Conservation (phyloP, 2,113 vertebrate genomes). For the Tylochromis polylepis region DNA sequence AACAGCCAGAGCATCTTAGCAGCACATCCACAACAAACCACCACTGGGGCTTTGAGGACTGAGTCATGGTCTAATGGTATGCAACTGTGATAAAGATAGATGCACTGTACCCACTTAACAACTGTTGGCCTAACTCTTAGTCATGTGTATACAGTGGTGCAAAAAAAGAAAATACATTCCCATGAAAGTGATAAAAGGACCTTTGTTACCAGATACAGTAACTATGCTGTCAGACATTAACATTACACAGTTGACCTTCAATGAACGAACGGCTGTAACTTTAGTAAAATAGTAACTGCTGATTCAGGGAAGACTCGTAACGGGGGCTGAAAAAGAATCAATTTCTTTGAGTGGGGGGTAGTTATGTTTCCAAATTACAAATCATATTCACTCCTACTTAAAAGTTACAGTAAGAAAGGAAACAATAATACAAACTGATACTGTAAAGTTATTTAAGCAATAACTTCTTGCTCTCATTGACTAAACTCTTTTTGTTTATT, state of each 20-base stretch:
- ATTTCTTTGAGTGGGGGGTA: not conserved
- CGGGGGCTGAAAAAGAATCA: not conserved
- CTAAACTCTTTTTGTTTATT: not conserved
- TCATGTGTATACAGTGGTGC: slow-evolving; percentile 16
- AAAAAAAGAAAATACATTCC: not conserved
- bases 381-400: not conserved
- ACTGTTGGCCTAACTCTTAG: not conserved
- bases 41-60: slow-evolving; percentile 1
- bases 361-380: not conserved
- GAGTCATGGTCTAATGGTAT: slow-evolving; percentile 30
- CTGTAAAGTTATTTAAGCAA: not conserved
- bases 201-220: not conserved
- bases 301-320: not conserved
- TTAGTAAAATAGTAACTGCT: not conserved
- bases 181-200: not conserved
- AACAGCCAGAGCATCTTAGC: slow-evolving; percentile 11
- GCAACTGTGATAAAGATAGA: slow-evolving; percentile 24
- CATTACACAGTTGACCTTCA: not conserved
- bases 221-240: not conserved
- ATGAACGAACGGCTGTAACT: not conserved
- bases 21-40: not conserved
- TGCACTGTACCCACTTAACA: not conserved
- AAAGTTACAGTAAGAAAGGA: not conserved
- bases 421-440: not conserved
- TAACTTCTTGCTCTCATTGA: not conserved